A percentile compares a stretch with the other conserved stretches of the same genome.
Conservation (phyloP, 2,888 invertebrate genomes). For the Cephus pulcher region DNA sequence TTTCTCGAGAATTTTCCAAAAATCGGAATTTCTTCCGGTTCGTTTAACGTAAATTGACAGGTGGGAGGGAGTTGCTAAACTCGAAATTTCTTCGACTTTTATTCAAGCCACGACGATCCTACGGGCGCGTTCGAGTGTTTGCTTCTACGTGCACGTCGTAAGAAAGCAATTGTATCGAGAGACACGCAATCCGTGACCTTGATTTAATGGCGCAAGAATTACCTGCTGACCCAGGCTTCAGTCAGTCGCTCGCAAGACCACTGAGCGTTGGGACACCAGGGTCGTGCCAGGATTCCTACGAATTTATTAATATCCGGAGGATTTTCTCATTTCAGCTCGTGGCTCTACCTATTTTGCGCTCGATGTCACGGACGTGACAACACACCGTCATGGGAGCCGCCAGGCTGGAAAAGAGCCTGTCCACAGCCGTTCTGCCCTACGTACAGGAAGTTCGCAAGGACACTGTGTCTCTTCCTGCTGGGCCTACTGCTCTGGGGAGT, state of each 20-base stretch:
- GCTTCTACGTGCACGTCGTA: background rate
- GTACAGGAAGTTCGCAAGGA: conserved; percentile 84
- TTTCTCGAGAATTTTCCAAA: background rate
- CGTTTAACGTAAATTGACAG: background rate
- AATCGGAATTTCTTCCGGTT: background rate
- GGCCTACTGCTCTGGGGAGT: conserved; percentile 82
- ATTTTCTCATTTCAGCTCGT: conserved; percentile 72
- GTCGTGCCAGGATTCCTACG: background rate
- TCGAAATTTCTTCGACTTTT: background rate
- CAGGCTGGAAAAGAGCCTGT: conserved; percentile 82
- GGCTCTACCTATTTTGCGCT: conserved; percentile 85
- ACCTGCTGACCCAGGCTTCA: background rate
- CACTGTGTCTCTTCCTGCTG: conserved; percentile 78
- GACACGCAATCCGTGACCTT: background rate
- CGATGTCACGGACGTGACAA: conserved; percentile 81
- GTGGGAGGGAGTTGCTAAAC: background rate
- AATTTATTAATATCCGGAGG: background rate
- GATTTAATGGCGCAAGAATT: background rate
- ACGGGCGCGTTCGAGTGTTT: background rate
- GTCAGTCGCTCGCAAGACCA: background rate
- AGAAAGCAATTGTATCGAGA: background rate
- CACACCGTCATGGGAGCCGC: conserved; percentile 84
- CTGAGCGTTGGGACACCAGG: background rate
- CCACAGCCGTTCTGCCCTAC: conserved; percentile 89
- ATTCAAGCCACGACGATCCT: background rate